phyloP scores from a whole-genome alignment of 2,888 invertebrate species.

The Diaprepes abbreviatus region DNA sequence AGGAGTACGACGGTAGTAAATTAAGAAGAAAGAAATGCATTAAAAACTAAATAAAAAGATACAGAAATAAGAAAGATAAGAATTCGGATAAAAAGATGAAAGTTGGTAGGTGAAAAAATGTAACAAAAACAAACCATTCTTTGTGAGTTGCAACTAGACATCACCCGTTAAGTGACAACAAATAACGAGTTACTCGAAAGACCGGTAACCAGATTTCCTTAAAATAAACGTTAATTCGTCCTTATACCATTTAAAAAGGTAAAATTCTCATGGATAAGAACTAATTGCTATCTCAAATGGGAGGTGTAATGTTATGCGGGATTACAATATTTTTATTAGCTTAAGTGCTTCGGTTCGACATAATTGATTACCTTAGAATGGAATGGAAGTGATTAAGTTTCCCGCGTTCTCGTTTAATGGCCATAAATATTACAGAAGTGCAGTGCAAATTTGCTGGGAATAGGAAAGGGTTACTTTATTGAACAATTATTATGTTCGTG shows the following conservation, averaged over 20 bases:
- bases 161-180: too few relatives aligned
- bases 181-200: too few relatives aligned
- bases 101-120: too few relatives aligned
- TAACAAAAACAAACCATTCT: too few relatives aligned
- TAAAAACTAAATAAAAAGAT: too few relatives aligned
- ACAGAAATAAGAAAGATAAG: too few relatives aligned
- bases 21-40: too few relatives aligned
- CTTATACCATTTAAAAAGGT: neutral
- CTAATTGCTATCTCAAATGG: constrained; percentile 41
- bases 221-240: too few relatives aligned
- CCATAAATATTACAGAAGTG: constrained; percentile 36
- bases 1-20: too few relatives aligned
- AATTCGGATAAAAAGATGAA: too few relatives aligned
- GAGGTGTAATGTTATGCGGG: constrained; percentile 40
- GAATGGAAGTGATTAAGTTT: constrained; percentile 40
- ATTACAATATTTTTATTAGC: constrained; percentile 36
- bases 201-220: too few relatives aligned
- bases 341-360: constrained; percentile 33
- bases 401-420: constrained; percentile 31
- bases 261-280: constrained; percentile 8
- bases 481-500: constrained; percentile 23
- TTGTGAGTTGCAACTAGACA: too few relatives aligned
- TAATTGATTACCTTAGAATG: constrained; percentile 40
- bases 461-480: constrained; percentile 30
- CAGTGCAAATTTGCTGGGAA: constrained; percentile 35